Evolutionary conservation across 2,113 vertebrate genomes (phyloP), one percentile per base, ranked within the genome.

Genomic region (Prietella phreatophila): DNA sequence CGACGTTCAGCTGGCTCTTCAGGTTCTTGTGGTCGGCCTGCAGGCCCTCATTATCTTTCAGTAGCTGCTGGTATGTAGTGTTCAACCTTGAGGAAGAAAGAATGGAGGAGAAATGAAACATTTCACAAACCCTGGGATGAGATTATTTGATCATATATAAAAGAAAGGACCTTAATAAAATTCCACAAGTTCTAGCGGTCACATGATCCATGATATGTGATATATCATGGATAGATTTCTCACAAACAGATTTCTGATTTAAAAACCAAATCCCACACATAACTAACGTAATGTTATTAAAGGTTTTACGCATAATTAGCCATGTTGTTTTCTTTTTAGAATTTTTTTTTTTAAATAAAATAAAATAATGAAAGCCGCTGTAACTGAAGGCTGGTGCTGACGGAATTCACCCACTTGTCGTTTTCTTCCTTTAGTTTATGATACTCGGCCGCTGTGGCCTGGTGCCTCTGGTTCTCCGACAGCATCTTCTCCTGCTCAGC

Each of bases 1-100:
- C 97, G 79, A 91, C 95, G 92, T 99, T 99, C 89, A 99, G 30
- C 85, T 96, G 95, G 14, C 93, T 99, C 96, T 99, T 99, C 81
- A 97, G 83, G 87, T 95, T 98, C 94, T 99, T 99, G 91, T 99
- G 98, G 88, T 99, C 98, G 30, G 95, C 91, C 91, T 99, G 97
- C 27, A 99, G 96, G 87, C 94, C 95, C 89, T 99, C 98, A 30
- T 97, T 98, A 78, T 99, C 98, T 91, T 94, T 97, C 92, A 97
- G 76, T 91, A 99, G 96, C 86, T 97, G 97, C 47, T 91, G 96
- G 91, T 98, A 95, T 0, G 95, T 96, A 22, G 95, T 94, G 91
- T 95, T 96, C 87, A 99, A 94, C 91, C 98, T 99, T 88, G 92
- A 36, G 83, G 17, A 82, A 1, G 14, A 67, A 14, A 60, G 17